Evolutionary conservation across 2,888 invertebrate genomes (phyloP), one percentile per base, ranked within the genome.

Genomic region (Epistrophe eligans): DNA sequence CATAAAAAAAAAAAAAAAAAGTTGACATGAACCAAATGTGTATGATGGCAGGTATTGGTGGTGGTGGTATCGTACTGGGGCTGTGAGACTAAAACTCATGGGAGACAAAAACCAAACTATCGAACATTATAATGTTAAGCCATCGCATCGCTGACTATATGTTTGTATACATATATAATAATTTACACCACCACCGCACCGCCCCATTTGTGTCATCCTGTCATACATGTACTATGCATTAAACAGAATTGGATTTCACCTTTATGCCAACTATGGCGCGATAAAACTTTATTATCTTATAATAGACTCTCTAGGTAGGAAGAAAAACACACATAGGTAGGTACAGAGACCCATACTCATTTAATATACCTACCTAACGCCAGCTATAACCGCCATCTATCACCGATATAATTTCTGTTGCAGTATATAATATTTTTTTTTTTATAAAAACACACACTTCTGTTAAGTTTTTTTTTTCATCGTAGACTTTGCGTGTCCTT

Each of bases 221-320:
- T 85, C 79, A 79, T 74, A 76, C 60, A 50, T 76, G 64, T 66
- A 58, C 64, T 71, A 71, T 66, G 74, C 77, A 72, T 71, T 79
- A 79, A 58, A 58, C 85, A 52, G 79, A 87, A 87, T 82, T 79
- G 70, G 64, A 66, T 79, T 87, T 76, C 71, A 87, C 85, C 85
- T 87, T 71, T 64, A 24, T 24, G 52, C 48, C 62, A 82, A 71
- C 70, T 77, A 55, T 70, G 43, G 70, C 58, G 64, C 73, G 71
- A 71, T 72, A 71, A 71, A 79, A 79, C 74, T 82, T 82, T 74
- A 79, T 87, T 82, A 79, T 67, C 64, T 70, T 70, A 73, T 81
- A 77, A 85, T 85, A 81, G 62, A 85, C 73, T 70, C 38, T 55
- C 64, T 43, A 9, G 32, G 2, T 1, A 35, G 5, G 11, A n/a